A percentile compares a stretch with the other conserved stretches of the same genome.
These are phyloP conservation scores for Scortum barcoo DNA, from an alignment of 2,113 vertebrate genomes.

Conservation along the genomic window DNA sequence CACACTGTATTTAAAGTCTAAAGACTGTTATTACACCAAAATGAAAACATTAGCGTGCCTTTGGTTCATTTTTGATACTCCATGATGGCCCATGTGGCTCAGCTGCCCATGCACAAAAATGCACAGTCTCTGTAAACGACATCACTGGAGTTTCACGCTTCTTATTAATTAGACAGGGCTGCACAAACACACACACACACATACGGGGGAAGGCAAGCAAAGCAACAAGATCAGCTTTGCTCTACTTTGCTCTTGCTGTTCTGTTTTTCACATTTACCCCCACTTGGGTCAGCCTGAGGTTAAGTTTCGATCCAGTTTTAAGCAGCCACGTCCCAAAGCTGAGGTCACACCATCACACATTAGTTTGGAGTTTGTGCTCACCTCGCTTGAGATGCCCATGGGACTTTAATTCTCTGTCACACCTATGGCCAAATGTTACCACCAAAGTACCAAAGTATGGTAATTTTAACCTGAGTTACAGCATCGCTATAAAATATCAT, in stretches of 20 bases:
- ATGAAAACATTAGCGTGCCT: not conserved
- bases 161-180: constrained; percentile 22
- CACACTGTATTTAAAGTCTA: not conserved
- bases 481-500: constrained; percentile 7
- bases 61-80: constrained; percentile 3
- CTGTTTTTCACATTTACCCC: constrained; percentile 74
- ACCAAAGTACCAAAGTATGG: too few relatives aligned
- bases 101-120: constrained; percentile 5
- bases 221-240: constrained; percentile 23
- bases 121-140: constrained; percentile 41
- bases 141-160: constrained; percentile 40
- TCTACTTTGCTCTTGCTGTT: constrained; percentile 10
- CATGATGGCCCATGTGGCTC: not conserved
- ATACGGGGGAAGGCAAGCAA: constrained; percentile 15
- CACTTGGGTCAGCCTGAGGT: constrained; percentile 42
- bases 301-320: constrained; percentile 36
- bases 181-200: too few relatives aligned
- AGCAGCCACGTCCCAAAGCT: constrained; percentile 25
- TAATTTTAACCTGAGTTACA: constrained; percentile 36
- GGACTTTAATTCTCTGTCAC: constrained; percentile 27
- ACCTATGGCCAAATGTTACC: constrained; percentile 43
- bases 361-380: constrained; percentile 14
- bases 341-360: constrained; percentile 50
- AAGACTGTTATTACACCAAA: not conserved
- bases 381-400: constrained; percentile 8